A percentile compares a stretch with the other conserved stretches of the same genome.
phyloP scores from a whole-genome alignment of 2,888 invertebrate genomes.

The Synanthedon formicaeformis region DNA sequence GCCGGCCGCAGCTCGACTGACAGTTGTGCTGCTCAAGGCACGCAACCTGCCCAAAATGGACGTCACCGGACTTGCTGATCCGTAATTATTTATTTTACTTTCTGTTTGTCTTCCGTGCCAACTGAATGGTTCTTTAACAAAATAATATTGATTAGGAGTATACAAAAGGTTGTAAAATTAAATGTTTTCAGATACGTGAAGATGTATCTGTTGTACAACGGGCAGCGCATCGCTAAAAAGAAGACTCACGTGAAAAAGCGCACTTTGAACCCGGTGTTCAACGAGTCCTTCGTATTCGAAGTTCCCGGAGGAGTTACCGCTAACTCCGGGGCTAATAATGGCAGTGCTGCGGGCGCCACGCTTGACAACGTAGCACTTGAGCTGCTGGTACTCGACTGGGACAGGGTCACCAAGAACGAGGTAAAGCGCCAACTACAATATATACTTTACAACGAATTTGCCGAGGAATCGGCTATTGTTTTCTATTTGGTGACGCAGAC shows the following conservation, averaged over 20 bases:
- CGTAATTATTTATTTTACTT: constrained; percentile 75
- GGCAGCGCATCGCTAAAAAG: constrained; percentile 98
- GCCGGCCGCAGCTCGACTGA: constrained; percentile 94
- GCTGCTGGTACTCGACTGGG: constrained; percentile 94
- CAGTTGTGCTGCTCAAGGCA: constrained; percentile 96
- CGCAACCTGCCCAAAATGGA: constrained; percentile 98
- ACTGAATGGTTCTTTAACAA: too few relatives aligned
- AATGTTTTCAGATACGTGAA: constrained; percentile 77
- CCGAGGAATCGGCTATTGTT: too few relatives aligned
- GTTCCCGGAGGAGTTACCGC: constrained; percentile 75
- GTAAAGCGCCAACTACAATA: constrained; percentile 36
- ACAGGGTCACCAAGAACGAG: constrained; percentile 98
- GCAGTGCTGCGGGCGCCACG: constrained; percentile 72
- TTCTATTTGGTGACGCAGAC: neutral
- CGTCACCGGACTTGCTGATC: constrained; percentile 96
- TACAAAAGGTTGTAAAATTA: too few relatives aligned
- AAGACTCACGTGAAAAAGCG: constrained; percentile 99
- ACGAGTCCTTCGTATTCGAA: constrained; percentile 98
- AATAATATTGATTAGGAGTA: too few relatives aligned
- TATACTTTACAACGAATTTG: too few relatives aligned
- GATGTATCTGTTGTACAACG: constrained; percentile 95
- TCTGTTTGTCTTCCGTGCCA: too few relatives aligned
- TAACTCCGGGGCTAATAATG: constrained; percentile 71
- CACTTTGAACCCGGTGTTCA: constrained; percentile 97
- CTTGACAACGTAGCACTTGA: constrained; percentile 88